phyloP scores from a whole-genome alignment of 2,888 invertebrate genomes.

The Leucozona laternaria region DNA sequence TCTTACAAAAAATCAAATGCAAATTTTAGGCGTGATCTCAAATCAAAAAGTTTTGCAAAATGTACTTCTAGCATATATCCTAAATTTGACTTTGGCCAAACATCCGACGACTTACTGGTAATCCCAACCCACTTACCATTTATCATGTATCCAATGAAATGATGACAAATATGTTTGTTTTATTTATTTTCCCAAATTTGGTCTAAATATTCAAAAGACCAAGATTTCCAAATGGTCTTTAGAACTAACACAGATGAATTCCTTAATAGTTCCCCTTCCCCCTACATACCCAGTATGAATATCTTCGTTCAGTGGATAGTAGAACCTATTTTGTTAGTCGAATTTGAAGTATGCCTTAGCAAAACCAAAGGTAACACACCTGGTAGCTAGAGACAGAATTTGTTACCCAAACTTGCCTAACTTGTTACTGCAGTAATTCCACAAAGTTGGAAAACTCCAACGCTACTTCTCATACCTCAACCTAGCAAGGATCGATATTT shows the following conservation, averaged over 20 bases:
- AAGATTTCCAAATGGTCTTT: neutral
- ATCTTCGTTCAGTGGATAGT: neutral
- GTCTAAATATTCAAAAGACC: slow-evolving; percentile 13
- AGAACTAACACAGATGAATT: slow-evolving; percentile 7
- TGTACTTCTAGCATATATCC: slow-evolving; percentile 31
- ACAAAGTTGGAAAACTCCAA: too few relatives aligned
- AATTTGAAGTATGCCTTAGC: slow-evolving; percentile 19
- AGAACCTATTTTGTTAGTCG: neutral
- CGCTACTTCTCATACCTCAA: too few relatives aligned
- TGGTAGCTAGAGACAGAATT: slow-evolving; percentile 17
- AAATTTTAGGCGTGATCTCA: too few relatives aligned
- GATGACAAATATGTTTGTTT: slow-evolving; percentile 16
- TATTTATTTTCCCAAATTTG: slow-evolving; percentile 8
- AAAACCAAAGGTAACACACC: slow-evolving; percentile 23
- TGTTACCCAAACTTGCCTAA: slow-evolving; percentile 31
- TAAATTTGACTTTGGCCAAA: slow-evolving; percentile 33
- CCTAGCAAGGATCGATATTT: too few relatives aligned
- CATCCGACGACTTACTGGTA: slow-evolving; percentile 30
- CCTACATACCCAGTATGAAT: neutral
- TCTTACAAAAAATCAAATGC: slow-evolving; percentile 8
- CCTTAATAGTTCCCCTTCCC: too few relatives aligned
- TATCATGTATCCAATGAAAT: neutral
- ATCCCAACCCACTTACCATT: slow-evolving; percentile 1
- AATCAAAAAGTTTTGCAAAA: slow-evolving; percentile 28
- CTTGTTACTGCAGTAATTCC: slow-evolving; percentile 15